Evolutionary conservation across 37 sponge, comb jelly and placozoan species (phyloP).

Genomic region (Oscarella lobularis): DNA sequence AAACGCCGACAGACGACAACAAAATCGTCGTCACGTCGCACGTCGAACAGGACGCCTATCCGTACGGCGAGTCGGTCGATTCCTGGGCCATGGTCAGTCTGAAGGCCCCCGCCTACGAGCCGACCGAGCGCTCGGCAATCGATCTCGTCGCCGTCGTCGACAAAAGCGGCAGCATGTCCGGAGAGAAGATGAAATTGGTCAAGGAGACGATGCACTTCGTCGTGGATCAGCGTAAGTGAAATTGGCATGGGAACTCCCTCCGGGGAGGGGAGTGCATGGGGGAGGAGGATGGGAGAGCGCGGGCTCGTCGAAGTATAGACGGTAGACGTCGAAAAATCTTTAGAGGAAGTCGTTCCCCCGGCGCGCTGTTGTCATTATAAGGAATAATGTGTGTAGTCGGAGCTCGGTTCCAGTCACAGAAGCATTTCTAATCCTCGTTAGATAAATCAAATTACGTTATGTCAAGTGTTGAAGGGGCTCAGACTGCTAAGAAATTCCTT

Average conservation of each 20-base stretch:
- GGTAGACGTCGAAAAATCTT: no score
- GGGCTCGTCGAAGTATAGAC: no score
- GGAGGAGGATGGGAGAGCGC: no score
- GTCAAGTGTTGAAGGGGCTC: no score
- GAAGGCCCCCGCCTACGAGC: constrained; percentile 72
- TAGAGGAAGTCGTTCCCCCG: no score
- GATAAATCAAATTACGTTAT: no score
- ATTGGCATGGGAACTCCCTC: no score
- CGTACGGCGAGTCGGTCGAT: constrained; percentile 10
- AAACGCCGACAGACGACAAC: not conserved
- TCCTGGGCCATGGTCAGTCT: constrained; percentile 61
- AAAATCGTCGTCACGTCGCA: not conserved
- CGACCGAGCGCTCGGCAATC: constrained; percentile 41
- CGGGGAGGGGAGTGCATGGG: not conserved
- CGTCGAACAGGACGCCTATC: constrained; percentile 21
- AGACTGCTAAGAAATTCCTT: no score
- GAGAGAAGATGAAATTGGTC: constrained; percentile 67
- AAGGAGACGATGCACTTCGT: constrained; percentile 80
- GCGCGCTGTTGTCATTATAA: no score
- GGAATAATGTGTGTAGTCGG: no score
- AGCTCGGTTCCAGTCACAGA: no score
- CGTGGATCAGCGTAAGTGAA: constrained; percentile 67
- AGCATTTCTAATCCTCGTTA: no score
- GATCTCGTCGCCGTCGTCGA: constrained; percentile 89
- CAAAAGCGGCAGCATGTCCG: constrained; percentile 75